Percentiles rank a stretch among this genome's conserved stretches.
These are phyloP conservation scores for Melanotus villosus DNA, from an alignment of 2,888 invertebrate species.

Conservation along the genomic window DNA sequence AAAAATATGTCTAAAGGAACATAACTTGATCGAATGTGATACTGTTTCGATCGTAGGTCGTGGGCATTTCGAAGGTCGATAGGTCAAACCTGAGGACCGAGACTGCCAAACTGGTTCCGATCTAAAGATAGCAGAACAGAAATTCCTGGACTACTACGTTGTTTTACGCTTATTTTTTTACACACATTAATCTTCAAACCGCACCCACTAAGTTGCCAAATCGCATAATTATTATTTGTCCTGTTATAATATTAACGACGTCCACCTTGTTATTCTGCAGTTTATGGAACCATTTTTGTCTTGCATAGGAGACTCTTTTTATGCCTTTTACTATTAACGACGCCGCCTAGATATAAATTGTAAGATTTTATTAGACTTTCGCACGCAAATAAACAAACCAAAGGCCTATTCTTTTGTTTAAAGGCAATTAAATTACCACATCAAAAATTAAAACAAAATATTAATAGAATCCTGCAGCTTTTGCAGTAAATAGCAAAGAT, in stretches of 20 bases:
- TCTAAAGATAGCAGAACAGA: conserved; percentile 37
- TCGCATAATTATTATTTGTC: conserved; percentile 12
- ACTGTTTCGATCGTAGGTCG: conserved; percentile 21
- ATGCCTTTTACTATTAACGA: too few relatives aligned
- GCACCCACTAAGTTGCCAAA: conserved; percentile 27
- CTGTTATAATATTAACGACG: not conserved
- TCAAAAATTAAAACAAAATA: too few relatives aligned
- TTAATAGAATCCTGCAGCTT: too few relatives aligned
- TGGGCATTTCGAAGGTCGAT: conserved; percentile 37
- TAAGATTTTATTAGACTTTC: too few relatives aligned
- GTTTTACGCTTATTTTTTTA: conserved; percentile 32
- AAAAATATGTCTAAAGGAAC: conserved; percentile 8
- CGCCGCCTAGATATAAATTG: too few relatives aligned
- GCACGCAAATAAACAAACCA: too few relatives aligned
- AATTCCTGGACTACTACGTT: conserved; percentile 37
- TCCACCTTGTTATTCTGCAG: too few relatives aligned
- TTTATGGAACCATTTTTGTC: too few relatives aligned
- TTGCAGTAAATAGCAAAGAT: too few relatives aligned
- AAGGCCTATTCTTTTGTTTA: too few relatives aligned
- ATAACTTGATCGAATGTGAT: conserved; percentile 1
- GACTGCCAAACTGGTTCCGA: conserved; percentile 38
- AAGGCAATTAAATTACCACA: too few relatives aligned
- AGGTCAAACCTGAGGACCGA: conserved; percentile 34
- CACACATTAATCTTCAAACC: conserved; percentile 20
- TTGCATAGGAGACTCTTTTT: too few relatives aligned